Evolutionary conservation across 2,888 invertebrate genomes (phyloP), one percentile per base, ranked within the genome.

Genomic region (Perizoma affinitatum): DNA sequence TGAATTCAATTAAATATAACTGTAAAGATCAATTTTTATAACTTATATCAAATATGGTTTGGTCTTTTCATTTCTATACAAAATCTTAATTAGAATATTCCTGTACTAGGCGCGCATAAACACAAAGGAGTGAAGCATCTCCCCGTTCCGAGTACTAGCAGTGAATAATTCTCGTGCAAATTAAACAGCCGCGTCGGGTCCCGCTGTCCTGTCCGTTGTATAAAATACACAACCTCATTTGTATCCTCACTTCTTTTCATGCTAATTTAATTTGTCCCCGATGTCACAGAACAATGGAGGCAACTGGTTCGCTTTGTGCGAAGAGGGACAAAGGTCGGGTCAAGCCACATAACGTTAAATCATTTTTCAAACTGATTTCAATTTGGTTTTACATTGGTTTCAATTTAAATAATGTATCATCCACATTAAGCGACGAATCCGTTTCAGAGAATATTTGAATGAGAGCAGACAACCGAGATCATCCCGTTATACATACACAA

Each of bases 201-300:
- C 61, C 54, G n/a, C n/a, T n/a, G n/a, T n/a, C 45, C 64, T 52
- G 67, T 65, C 68, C 69, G 62, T 48, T 70, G 73, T 63, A 71
- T 69, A 78, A 73, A 78, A 75, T 75, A 79, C 68, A 78, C 72
- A 72, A 70, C 70, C 71, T 74, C 73, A 73, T 79, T 81, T 76
- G 77, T 74, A 70, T 62, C 65, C 65, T 61, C 64, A 73, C 77
- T 78, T 76, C 75, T 80, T 78, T 76, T 74, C 74, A 80, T 79
- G 78, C 73, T 80, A 80, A 82, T 82, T 82, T 78, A 77, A 80
- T 81, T 82, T 79, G 77, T 74, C 69, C 61, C 73, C 69, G 68
- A 66, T 53, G 58, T 45, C 55, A 56, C 58, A 63, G 63, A 6
- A 58, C 55, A 58, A 55, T 46, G 61, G 59, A 58, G 41, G 55